These are phyloP conservation scores for Caranx ignobilis DNA, from an alignment of 2,113 vertebrate species.

Conservation along the genomic window DNA sequence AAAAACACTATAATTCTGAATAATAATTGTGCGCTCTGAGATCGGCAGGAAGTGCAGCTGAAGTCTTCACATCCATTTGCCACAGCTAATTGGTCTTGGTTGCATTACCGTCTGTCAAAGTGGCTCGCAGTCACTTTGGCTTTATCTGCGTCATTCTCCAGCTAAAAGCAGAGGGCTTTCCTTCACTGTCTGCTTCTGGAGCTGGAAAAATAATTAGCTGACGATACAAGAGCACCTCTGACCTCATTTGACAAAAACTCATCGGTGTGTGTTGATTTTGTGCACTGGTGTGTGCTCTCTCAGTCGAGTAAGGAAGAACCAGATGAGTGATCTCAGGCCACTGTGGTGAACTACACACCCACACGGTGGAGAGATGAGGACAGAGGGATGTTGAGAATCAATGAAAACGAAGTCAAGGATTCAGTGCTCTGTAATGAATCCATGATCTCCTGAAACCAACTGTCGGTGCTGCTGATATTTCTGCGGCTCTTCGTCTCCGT, in stretches of 20 bases:
- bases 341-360: conserved; percentile 20
- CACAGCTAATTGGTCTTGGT: conserved; percentile 48
- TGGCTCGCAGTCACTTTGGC: conserved; percentile 5
- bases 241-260: conserved; percentile 49
- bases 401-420: conserved; percentile 25
- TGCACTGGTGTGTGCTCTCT: background rate
- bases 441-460: conserved; percentile 2
- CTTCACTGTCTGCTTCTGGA: background rate
- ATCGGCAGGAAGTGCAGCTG: conserved; percentile 26
- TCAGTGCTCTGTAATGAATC: conserved; percentile 28
- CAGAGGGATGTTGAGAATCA: conserved; percentile 16
- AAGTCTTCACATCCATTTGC: conserved; percentile 25
- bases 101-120: conserved; percentile 30
- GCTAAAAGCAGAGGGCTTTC: conserved; percentile 48
- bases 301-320: conserved; percentile 20
- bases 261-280: conserved; percentile 11
- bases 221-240: conserved; percentile 46
- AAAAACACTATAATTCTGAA: background rate
- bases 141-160: conserved; percentile 54
- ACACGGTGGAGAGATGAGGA: conserved; percentile 8
- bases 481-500: conserved; percentile 7
- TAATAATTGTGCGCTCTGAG: background rate
- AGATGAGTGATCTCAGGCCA: conserved; percentile 29
- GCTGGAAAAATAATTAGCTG: conserved; percentile 73
- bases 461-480: background rate